A percentile compares a stretch with the other conserved stretches of the same genome.
These are phyloP conservation scores for Elysia chlorotica DNA, from an alignment of 1,140 invertebrate species.

Conservation along the genomic window DNA sequence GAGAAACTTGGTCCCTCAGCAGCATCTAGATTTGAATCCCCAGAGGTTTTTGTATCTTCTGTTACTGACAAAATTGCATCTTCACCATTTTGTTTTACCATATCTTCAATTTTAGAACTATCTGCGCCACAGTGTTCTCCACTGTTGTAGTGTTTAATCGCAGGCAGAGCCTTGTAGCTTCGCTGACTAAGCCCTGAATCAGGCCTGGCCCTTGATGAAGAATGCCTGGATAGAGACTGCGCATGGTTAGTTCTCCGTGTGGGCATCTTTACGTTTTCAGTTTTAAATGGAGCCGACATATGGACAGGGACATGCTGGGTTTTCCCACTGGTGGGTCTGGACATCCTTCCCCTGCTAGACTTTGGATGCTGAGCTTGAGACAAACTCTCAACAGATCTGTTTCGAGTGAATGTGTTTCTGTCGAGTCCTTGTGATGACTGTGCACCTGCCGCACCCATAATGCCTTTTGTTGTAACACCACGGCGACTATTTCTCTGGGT, in stretches of 20 bases:
- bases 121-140: neutral
- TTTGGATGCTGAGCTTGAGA: too few relatives aligned
- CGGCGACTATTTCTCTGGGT: too few relatives aligned
- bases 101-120: neutral
- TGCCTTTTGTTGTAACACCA: too few relatives aligned
- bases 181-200: neutral
- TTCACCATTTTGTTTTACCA: too few relatives aligned
- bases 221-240: neutral
- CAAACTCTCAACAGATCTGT: too few relatives aligned
- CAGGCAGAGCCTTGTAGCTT: neutral
- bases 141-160: neutral
- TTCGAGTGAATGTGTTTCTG: too few relatives aligned
- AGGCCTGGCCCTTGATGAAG: neutral
- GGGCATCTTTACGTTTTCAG: slow-evolving; percentile 27
- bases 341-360: too few relatives aligned
- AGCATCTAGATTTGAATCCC: neutral
- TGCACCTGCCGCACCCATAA: too few relatives aligned
- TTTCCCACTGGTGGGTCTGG: slow-evolving; percentile 1
- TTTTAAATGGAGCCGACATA: slow-evolving; percentile 40
- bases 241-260: slow-evolving; percentile 10
- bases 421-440: too few relatives aligned
- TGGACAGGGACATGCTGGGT: slow-evolving; percentile 20
- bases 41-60: neutral
- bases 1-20: neutral
- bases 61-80: neutral